These are phyloP conservation scores for Drosophila koepferae DNA, from an alignment of 2,888 invertebrate genomes.

Conservation along the genomic window DNA sequence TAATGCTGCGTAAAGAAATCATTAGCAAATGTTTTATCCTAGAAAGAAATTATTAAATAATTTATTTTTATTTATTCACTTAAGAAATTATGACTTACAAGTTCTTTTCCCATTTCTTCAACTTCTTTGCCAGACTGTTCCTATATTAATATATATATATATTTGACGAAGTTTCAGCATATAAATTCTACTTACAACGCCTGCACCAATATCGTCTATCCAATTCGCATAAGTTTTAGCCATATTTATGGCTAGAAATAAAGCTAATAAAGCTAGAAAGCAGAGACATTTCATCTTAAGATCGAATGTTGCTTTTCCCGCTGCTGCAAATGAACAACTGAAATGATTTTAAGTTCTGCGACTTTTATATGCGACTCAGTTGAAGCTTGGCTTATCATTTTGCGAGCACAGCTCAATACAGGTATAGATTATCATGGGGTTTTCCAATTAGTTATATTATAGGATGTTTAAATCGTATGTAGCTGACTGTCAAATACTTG, in stretches of 20 bases:
- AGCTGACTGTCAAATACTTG: not conserved
- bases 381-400: not conserved
- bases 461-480: not conserved
- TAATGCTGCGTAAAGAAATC: not conserved
- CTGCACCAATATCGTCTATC: not conserved
- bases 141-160: not conserved
- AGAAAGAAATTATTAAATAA: not conserved
- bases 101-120: not conserved
- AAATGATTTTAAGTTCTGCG: not conserved
- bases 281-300: constrained; percentile 3
- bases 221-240: not conserved
- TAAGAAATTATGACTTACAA: not conserved
- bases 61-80: not conserved
- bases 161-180: not conserved
- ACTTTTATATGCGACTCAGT: constrained; percentile 8
- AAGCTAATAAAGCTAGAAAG: not conserved
- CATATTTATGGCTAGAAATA: constrained; percentile 2
- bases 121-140: not conserved
- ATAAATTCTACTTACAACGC: constrained; percentile 9
- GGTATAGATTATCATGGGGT: not conserved
- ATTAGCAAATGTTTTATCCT: not conserved
- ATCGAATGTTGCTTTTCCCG: not conserved
- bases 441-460: not conserved
- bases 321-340: not conserved
- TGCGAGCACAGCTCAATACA: no score